Conservation (phyloP, 2,888 invertebrate genomes). For the Hymenopus coronatus region DNA sequence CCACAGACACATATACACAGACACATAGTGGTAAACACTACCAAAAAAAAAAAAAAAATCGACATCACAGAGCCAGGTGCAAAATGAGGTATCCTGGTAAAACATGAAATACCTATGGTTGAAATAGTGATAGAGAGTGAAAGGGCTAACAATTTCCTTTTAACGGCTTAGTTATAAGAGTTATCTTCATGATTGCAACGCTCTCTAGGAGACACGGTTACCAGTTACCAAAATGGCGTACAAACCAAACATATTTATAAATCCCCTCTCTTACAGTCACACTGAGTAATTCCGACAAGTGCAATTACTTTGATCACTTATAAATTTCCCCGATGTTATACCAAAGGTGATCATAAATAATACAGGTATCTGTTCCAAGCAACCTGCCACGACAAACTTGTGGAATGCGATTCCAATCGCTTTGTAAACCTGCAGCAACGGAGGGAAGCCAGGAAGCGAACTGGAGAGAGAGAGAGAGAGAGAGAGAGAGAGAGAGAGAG, state of each 20-base stretch:
- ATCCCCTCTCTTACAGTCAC: too few species aligned
- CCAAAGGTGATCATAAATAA: background rate
- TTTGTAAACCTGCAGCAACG: background rate
- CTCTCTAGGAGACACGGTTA: background rate
- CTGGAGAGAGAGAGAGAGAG: background rate
- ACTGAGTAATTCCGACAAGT: background rate
- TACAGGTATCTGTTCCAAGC: background rate
- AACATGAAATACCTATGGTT: too few species aligned
- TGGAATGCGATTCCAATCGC: background rate
- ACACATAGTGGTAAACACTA: too few species aligned
- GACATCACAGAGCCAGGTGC: too few species aligned
- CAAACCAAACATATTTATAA: background rate
- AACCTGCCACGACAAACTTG: background rate
- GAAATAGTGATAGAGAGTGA: too few species aligned
- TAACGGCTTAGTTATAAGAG: too few species aligned
- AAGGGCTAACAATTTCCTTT: too few species aligned
- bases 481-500: background rate
- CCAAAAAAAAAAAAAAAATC: too few species aligned
- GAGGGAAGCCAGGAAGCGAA: background rate
- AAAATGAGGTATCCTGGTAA: too few species aligned
- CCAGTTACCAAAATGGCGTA: background rate
- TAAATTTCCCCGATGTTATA: background rate
- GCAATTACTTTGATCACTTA: background rate
- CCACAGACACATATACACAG: too few species aligned
- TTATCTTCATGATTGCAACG: background rate